Evolutionary conservation across 1,140 invertebrate genomes (phyloP).

Genomic region (Cyclargus thomasi): DNA sequence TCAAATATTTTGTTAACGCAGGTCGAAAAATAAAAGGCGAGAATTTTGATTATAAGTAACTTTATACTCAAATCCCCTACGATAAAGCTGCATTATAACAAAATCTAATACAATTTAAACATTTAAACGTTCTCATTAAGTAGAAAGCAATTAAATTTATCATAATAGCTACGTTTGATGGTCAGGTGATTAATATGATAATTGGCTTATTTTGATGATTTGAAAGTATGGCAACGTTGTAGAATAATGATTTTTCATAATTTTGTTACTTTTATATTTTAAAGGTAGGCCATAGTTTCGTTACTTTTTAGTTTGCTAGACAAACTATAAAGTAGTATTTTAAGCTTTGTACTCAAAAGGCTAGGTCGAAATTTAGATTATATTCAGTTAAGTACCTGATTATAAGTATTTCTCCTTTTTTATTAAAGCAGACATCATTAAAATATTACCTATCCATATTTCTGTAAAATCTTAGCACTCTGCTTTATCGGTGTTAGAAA

Average conservation of each 20-base stretch:
- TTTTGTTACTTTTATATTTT: background rate
- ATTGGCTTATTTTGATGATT: background rate
- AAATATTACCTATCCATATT: too few relatives aligned
- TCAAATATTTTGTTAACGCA: background rate
- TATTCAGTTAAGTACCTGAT: too few relatives aligned
- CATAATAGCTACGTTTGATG: slow-evolving; percentile 2
- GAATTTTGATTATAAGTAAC: background rate
- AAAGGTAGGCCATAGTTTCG: too few relatives aligned
- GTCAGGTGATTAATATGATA: slow-evolving; percentile 7
- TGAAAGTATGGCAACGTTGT: background rate
- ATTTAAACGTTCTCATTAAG: background rate
- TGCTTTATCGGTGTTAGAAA: too few relatives aligned
- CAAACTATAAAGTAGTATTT: too few relatives aligned
- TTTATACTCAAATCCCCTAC: background rate
- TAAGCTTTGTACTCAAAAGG: too few relatives aligned
- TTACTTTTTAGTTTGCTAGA: too few relatives aligned
- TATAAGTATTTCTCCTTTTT: too few relatives aligned
- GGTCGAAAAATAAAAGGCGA: background rate
- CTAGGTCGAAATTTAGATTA: too few relatives aligned
- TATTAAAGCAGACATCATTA: too few relatives aligned
- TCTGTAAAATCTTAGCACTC: too few relatives aligned
- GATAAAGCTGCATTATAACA: background rate
- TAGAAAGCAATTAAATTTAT: slow-evolving; percentile 3
- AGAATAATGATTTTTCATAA: background rate
- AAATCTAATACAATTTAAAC: background rate